phyloP scores from a whole-genome alignment of 2,113 vertebrate species.

The Sylvia atricapilla region DNA sequence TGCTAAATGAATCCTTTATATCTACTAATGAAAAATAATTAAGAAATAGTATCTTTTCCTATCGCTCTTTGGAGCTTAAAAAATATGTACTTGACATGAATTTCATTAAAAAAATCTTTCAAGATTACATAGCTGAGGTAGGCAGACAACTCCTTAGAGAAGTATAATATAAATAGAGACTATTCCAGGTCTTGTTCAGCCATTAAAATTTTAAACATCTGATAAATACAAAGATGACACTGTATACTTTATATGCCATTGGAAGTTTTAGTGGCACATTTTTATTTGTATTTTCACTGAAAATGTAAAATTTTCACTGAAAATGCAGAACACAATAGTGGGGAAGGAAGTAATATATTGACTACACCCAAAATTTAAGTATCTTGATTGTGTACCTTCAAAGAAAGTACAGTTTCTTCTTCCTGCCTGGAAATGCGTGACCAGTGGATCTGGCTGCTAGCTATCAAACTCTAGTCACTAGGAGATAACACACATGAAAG shows the following conservation, averaged over 20 bases:
- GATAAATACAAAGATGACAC: background rate
- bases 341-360: background rate
- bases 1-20: background rate
- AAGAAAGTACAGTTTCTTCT: background rate
- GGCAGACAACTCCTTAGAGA: background rate
- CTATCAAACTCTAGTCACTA: background rate
- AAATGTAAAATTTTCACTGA: background rate
- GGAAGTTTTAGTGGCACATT: background rate
- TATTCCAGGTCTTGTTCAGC: background rate
- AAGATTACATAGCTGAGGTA: background rate
- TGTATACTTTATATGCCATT: background rate
- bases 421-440: background rate
- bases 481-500: background rate
- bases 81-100: background rate
- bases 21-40: background rate
- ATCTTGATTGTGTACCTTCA: background rate
- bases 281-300: background rate
- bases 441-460: background rate
- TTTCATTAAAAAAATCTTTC: background rate
- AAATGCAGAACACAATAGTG: background rate
- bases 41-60: background rate
- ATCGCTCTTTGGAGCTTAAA: background rate
- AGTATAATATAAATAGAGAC: background rate
- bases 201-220: background rate
- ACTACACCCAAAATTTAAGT: background rate